Base-by-base conservation (phyloP, 1,140 invertebrate genomes). In the Parapsyche elsis region DNA sequence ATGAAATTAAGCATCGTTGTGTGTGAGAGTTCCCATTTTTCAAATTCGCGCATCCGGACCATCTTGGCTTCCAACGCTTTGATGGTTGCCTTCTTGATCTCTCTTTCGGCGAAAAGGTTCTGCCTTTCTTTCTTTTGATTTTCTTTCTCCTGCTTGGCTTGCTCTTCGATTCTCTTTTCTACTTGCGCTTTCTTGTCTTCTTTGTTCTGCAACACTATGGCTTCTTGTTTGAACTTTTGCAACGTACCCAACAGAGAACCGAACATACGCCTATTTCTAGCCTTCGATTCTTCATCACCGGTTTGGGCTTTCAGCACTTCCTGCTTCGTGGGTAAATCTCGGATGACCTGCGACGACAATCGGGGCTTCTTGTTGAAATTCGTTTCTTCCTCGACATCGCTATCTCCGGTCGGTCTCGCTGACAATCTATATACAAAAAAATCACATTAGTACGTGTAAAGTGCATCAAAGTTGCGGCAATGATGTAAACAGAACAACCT, bases 191-290 rank as follows among this genome's bases (percentile, higher is more conserved):
- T 82, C 90, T 84, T 92, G 85, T 87, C 84, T 85, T 92, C 93
- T 85, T 92, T 94, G 85, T 92, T 92, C 87, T 96, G 96, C 78
- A 96, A 88, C 81, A 94, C 94, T 74, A 95, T 96, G 88, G 98
- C 96, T 87, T 99, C 97, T 86, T 96, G 95, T 85, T 96, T 94
- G 87, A 99, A 99, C 86, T 96, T 97, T 85, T 98, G 96, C 81
- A 99, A 88, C 57, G 97, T 99, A 4, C 97, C 97, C 45, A 99
- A 87, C 46, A 99, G 89, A 30, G 95, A 95, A 24, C 97, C 97
- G 90, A 99, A 98, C 95, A 99, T 98, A 81, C 98, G 91, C 81
- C 94, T 92, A 89, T 98, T 98, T 81, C 97, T 92, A 24, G 93
- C 96, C 83, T 94, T 92, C 74, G 95, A 95, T 84, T 94, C 92